phyloP scores from a whole-genome alignment of 2,888 invertebrate species.

The Cantharis rufa region DNA sequence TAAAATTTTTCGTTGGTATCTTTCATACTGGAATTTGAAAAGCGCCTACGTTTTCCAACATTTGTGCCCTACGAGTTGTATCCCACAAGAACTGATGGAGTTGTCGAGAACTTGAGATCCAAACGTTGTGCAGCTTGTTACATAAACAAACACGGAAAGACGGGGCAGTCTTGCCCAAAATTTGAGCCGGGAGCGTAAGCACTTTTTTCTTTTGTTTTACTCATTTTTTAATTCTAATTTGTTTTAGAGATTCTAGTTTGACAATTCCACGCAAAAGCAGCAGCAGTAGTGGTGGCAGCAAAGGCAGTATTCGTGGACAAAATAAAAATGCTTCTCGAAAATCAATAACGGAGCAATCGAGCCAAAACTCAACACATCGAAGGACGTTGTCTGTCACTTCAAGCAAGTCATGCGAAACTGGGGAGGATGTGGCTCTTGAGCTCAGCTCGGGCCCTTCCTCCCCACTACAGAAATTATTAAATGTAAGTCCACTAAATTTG shows the following conservation, averaged over 20 bases:
- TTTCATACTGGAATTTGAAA: conserved; percentile 50
- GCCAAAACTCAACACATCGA: conserved; percentile 61
- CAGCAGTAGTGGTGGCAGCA: conserved; percentile 45
- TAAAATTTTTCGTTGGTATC: background rate
- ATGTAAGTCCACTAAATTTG: conserved; percentile 21
- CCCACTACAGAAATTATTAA: conserved; percentile 68
- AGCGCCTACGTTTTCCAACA: conserved; percentile 43
- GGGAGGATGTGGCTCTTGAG: conserved; percentile 63
- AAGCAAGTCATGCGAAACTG: conserved; percentile 53
- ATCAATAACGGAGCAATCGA: conserved; percentile 59
- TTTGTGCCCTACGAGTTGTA: conserved; percentile 44
- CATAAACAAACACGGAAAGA: conserved; percentile 50
- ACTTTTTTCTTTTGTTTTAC: background rate
- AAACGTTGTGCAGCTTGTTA: conserved; percentile 38
- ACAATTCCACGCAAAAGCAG: conserved; percentile 53
- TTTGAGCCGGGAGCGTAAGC: conserved; percentile 54
- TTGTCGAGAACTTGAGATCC: conserved; percentile 1
- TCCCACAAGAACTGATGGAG: conserved; percentile 5
- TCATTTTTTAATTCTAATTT: background rate
- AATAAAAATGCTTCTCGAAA: conserved; percentile 56
- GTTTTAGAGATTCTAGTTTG: conserved; percentile 48
- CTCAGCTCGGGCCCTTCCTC: conserved; percentile 62
- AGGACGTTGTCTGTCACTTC: conserved; percentile 56
- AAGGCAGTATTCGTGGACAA: conserved; percentile 55
- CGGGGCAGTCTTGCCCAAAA: conserved; percentile 57